Evolutionary conservation across 2,797 vertebrate genomes (phyloP).

Genomic region (Acanthopagrus latus): DNA sequence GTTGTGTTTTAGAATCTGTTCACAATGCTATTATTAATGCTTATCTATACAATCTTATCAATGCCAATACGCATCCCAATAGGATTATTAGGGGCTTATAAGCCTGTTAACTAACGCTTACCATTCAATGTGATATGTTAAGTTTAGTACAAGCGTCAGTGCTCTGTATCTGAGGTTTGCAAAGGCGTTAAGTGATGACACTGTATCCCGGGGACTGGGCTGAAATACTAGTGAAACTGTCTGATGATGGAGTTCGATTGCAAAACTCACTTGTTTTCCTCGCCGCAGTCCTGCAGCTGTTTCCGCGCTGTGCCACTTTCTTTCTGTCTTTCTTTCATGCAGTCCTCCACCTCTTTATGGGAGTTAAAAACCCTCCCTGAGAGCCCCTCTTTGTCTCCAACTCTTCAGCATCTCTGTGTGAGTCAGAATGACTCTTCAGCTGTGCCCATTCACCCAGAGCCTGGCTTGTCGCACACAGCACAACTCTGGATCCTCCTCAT

Average conservation of each 20-base stretch:
- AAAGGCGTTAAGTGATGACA: too few relatives aligned
- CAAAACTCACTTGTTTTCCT: not conserved
- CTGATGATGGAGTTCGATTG: conserved; percentile 9
- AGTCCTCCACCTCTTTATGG: conserved; percentile 21
- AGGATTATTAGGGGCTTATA: too few relatives aligned
- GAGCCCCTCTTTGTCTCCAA: conserved; percentile 32
- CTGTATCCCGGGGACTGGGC: too few relatives aligned
- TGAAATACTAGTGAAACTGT: not conserved
- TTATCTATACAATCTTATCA: too few relatives aligned
- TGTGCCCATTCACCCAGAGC: conserved; percentile 57
- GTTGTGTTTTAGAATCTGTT: too few relatives aligned
- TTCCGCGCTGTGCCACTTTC: not conserved
- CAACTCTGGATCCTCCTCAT: conserved; percentile 71
- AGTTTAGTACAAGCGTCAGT: too few relatives aligned
- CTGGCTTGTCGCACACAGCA: conserved; percentile 50
- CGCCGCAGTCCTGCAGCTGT: not conserved
- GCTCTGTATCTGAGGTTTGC: too few relatives aligned
- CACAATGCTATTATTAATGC: too few relatives aligned
- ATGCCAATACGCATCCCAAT: too few relatives aligned
- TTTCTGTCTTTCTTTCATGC: conserved; percentile 11
- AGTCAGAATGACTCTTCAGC: conserved; percentile 67
- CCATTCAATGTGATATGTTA: too few relatives aligned
- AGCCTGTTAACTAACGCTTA: too few relatives aligned
- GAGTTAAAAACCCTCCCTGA: conserved; percentile 36
- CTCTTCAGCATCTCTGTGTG: conserved; percentile 54